Conservation (phyloP, 2,113 vertebrate species). For the Catharus fuscescens region DNA sequence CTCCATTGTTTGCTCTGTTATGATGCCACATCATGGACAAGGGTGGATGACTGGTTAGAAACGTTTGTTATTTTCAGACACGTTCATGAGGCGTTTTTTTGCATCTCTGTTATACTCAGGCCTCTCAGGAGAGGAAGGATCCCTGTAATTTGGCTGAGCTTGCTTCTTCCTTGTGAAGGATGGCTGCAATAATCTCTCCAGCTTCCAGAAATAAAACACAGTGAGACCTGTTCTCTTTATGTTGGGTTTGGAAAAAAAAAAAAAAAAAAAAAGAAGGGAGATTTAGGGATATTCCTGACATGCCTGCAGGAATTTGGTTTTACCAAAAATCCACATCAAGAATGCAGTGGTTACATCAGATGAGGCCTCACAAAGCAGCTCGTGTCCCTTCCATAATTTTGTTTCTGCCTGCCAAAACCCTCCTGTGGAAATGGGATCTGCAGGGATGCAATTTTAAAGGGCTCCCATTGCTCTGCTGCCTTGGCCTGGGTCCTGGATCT, state of each 20-base stretch:
- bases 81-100: neutral
- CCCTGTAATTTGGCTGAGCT: neutral
- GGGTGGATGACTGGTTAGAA: neutral
- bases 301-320: neutral
- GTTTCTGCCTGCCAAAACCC: neutral
- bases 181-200: neutral
- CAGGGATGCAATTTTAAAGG: neutral
- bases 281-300: neutral
- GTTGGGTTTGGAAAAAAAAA: neutral
- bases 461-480: neutral
- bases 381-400: accelerated
- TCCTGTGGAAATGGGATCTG: neutral
- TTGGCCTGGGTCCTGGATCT: neutral
- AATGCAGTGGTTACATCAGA: neutral
- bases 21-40: neutral
- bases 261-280: neutral
- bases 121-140: neutral
- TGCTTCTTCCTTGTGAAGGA: neutral
- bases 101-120: neutral
- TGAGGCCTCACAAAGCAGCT: neutral
- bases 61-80: neutral
- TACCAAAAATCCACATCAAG: neutral
- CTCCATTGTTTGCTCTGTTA: neutral
- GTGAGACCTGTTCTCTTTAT: neutral
- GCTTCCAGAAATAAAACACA: neutral